phyloP scores from a whole-genome alignment of 2,888 invertebrate genomes.

The Operophtera brumata region DNA sequence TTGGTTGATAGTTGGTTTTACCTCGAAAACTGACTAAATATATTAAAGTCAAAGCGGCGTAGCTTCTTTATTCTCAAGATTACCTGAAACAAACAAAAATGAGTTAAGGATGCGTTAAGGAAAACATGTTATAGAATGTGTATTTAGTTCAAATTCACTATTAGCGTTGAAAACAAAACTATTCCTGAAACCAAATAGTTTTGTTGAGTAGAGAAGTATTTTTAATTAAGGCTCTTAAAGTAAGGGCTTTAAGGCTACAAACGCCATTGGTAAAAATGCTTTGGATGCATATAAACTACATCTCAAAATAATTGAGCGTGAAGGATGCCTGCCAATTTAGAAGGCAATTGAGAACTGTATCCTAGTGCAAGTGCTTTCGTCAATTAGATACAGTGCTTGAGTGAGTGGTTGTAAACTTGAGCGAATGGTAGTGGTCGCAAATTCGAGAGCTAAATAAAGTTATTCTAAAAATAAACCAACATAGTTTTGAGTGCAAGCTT shows the following conservation, averaged over 20 bases:
- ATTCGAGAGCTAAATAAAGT: neutral
- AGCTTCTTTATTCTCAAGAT: neutral
- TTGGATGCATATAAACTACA: neutral
- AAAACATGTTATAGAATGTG: too few species aligned
- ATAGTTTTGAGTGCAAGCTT: too few species aligned
- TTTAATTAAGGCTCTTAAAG: neutral
- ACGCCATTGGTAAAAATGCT: neutral
- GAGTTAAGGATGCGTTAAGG: neutral
- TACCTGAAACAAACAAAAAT: slow-evolving; percentile 6
- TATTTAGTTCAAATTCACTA: too few species aligned
- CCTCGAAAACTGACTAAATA: too few species aligned
- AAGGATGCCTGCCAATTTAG: neutral
- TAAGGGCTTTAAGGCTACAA: too few species aligned
- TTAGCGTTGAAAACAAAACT: too few species aligned
- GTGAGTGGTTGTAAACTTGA: neutral
- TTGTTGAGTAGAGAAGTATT: neutral
- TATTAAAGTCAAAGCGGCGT: too few species aligned
- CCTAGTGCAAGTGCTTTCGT: neutral
- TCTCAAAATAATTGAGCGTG: neutral
- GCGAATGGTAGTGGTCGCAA: neutral
- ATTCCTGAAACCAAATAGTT: too few species aligned
- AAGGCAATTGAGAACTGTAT: neutral
- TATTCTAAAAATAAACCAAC: too few species aligned
- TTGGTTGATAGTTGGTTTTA: too few species aligned
- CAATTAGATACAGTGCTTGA: neutral